A percentile compares a stretch with the other conserved stretches of the same genome.
Evolutionary conservation across 1,140 invertebrate species (phyloP).

Genomic region (Zophobas morio): DNA sequence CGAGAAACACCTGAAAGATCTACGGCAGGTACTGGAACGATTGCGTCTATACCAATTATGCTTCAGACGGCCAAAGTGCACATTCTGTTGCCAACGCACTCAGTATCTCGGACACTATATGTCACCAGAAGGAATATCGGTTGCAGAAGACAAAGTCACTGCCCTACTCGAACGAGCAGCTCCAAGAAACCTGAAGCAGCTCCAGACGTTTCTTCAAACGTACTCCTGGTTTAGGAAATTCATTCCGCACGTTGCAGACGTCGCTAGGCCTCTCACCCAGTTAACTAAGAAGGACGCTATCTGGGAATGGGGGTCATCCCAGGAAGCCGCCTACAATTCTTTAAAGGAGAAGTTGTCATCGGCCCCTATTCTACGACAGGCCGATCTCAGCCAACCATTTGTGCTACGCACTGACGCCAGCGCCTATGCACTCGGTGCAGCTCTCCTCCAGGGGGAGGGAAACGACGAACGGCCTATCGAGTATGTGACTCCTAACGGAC

Average conservation of each 20-base stretch:
- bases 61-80: background rate
- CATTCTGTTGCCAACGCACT: slow-evolving; percentile 56
- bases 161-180: slow-evolving; percentile 58
- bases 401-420: slow-evolving; percentile 68
- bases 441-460: slow-evolving; percentile 63
- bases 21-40: slow-evolving; percentile 65
- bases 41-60: slow-evolving; percentile 47
- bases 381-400: slow-evolving; percentile 55
- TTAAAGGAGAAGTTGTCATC: slow-evolving; percentile 19
- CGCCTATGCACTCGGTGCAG: slow-evolving; percentile 66
- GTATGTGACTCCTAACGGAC: slow-evolving; percentile 65
- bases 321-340: background rate
- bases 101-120: slow-evolving; percentile 55
- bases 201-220: slow-evolving; percentile 44
- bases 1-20: slow-evolving; percentile 63
- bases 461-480: slow-evolving; percentile 66
- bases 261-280: background rate
- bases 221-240: slow-evolving; percentile 7
- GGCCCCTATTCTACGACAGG: slow-evolving; percentile 52
- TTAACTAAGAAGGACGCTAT: slow-evolving; percentile 14
- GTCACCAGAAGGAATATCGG: slow-evolving; percentile 56
- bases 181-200: slow-evolving; percentile 59
- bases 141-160: background rate
- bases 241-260: slow-evolving; percentile 4
- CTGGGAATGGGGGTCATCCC: slow-evolving; percentile 7